phyloP scores from a whole-genome alignment of 2,888 invertebrate genomes.

The Eupsilia transversa region DNA sequence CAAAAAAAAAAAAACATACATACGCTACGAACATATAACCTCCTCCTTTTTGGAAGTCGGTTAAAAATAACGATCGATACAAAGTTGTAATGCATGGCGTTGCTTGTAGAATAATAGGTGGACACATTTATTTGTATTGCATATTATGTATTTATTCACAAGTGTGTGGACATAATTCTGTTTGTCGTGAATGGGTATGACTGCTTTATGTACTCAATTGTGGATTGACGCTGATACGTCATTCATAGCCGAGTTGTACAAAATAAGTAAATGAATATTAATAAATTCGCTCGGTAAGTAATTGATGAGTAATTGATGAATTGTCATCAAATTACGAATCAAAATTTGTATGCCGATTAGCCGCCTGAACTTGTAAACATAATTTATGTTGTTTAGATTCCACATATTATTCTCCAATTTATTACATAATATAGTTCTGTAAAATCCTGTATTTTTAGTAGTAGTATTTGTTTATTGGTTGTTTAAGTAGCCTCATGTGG shows the following conservation, averaged over 20 bases:
- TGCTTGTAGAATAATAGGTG: conserved; percentile 22
- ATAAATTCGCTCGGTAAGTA: neutral
- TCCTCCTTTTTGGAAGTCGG: too few species aligned
- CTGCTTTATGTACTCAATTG: conserved; percentile 55
- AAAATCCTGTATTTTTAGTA: too few species aligned
- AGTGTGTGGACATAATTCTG: conserved; percentile 25
- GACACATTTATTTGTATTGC: conserved; percentile 43
- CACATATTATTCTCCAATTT: neutral
- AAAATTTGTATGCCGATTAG: conserved; percentile 8
- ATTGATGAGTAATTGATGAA: conserved; percentile 5
- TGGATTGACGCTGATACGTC: conserved; percentile 38
- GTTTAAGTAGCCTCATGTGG: neutral
- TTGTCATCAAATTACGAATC: conserved; percentile 26
- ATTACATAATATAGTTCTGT: neutral
- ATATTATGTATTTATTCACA: conserved; percentile 44
- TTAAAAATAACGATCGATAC: conserved; percentile 18
- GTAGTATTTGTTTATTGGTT: too few species aligned
- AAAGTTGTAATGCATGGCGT: conserved; percentile 28
- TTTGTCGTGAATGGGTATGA: conserved; percentile 42
- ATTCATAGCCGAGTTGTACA: conserved; percentile 28
- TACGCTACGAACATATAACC: too few species aligned
- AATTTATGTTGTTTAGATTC: neutral
- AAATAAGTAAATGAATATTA: conserved; percentile 21
- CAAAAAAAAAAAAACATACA: too few species aligned
- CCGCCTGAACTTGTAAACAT: neutral